Conservation (phyloP, 1,140 invertebrate species). For the Sitophilus oryzae region DNA sequence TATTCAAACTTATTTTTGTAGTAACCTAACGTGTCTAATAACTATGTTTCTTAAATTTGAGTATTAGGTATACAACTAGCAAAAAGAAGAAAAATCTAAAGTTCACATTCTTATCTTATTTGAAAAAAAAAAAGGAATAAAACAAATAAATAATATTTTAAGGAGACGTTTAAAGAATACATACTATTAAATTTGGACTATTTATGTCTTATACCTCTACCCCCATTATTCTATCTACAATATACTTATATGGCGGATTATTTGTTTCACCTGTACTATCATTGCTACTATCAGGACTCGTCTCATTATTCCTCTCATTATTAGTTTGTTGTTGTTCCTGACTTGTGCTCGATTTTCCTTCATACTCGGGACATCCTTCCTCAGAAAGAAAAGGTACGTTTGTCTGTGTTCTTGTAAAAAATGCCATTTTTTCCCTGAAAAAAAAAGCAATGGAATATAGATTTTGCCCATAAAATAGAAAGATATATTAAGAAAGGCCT, state of each 20-base stretch:
- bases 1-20: not conserved
- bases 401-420: slow-evolving; percentile 77
- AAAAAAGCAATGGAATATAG: too few species aligned
- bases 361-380: slow-evolving; percentile 51
- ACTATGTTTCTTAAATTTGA: not conserved
- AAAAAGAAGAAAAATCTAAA: not conserved
- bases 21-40: not conserved
- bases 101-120: not conserved
- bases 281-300: slow-evolving; percentile 15
- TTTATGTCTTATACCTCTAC: slow-evolving; percentile 55
- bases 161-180: not conserved
- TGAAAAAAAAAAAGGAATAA: not conserved
- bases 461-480: too few species aligned
- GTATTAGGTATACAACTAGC: not conserved
- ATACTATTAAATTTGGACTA: slow-evolving; percentile 19
- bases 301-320: slow-evolving; percentile 5
- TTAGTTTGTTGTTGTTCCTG: slow-evolving; percentile 9
- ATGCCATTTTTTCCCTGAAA: slow-evolving; percentile 90
- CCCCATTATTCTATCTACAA: slow-evolving; percentile 60
- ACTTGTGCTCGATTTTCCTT: slow-evolving; percentile 28
- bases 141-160: slow-evolving; percentile 5
- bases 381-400: slow-evolving; percentile 70
- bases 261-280: slow-evolving; percentile 20
- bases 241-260: slow-evolving; percentile 52
- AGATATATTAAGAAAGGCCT: too few species aligned